phyloP scores from a whole-genome alignment of 2,797 vertebrate genomes.

The Astyanax mexicanus region DNA sequence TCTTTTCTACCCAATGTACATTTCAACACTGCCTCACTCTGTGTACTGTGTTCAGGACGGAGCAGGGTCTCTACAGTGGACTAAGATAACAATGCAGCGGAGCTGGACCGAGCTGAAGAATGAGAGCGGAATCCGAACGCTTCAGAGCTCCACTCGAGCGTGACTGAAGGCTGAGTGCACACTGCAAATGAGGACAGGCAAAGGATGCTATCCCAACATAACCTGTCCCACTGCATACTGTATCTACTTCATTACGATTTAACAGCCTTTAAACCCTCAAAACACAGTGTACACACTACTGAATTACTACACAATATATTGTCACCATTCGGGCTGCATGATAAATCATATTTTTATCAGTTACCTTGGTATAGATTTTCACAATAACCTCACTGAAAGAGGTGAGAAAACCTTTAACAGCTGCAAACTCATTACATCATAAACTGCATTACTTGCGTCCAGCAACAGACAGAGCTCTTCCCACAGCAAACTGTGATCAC shows the following conservation, averaged over 20 bases:
- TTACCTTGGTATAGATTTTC: too few relatives aligned
- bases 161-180: neutral
- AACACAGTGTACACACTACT: too few relatives aligned
- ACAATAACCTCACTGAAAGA: too few relatives aligned
- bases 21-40: neutral
- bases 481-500: too few relatives aligned
- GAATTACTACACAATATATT: too few relatives aligned
- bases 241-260: neutral
- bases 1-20: too few relatives aligned
- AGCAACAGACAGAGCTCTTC: too few relatives aligned
- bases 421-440: too few relatives aligned
- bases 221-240: neutral
- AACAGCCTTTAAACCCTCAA: neutral
- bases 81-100: neutral
- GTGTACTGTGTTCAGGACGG: neutral
- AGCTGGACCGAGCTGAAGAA: neutral
- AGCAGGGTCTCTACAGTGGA: neutral
- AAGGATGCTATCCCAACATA: neutral
- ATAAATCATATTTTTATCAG: too few relatives aligned
- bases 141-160: neutral
- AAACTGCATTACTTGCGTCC: too few relatives aligned
- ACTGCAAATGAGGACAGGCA: neutral
- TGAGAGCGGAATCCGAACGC: neutral
- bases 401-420: too few relatives aligned
- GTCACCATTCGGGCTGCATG: too few relatives aligned